These are phyloP conservation scores for Drosophila elegans DNA, from an alignment of 1,140 invertebrate genomes.

Conservation along the genomic window DNA sequence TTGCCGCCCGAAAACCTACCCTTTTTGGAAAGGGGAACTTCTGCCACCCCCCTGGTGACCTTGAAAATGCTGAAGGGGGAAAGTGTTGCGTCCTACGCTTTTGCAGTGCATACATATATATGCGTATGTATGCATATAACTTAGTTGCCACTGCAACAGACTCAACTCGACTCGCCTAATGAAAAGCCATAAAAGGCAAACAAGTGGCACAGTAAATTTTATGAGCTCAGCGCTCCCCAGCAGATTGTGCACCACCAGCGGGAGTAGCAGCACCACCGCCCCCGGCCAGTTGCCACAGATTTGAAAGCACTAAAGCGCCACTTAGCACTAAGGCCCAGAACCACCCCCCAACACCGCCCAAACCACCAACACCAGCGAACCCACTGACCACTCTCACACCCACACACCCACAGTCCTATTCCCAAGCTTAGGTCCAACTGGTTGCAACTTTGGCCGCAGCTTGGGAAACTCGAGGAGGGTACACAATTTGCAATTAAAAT, in stretches of 20 bases:
- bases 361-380: not conserved
- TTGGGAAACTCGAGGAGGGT: constrained; percentile 7
- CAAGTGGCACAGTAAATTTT: constrained; percentile 79
- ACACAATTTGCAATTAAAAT: constrained; percentile 76
- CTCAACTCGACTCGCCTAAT: constrained; percentile 60
- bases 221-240: constrained; percentile 42
- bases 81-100: constrained; percentile 26
- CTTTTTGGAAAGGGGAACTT: not conserved
- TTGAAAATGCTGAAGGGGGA: constrained; percentile 22
- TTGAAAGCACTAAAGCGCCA: constrained; percentile 78
- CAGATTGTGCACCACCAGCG: constrained; percentile 23
- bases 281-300: constrained; percentile 59
- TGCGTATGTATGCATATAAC: constrained; percentile 40
- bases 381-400: not conserved
- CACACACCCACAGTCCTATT: not conserved
- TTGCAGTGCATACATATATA: not conserved
- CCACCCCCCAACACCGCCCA: constrained; percentile 1
- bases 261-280: constrained; percentile 12
- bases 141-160: constrained; percentile 63
- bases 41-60: constrained; percentile 9
- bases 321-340: constrained; percentile 68
- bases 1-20: not conserved
- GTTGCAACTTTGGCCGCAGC: constrained; percentile 24
- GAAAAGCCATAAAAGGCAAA: constrained; percentile 81
- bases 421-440: constrained; percentile 29